Evolutionary conservation across 2,113 vertebrate species (phyloP).

Genomic region (Sylvia atricapilla): DNA sequence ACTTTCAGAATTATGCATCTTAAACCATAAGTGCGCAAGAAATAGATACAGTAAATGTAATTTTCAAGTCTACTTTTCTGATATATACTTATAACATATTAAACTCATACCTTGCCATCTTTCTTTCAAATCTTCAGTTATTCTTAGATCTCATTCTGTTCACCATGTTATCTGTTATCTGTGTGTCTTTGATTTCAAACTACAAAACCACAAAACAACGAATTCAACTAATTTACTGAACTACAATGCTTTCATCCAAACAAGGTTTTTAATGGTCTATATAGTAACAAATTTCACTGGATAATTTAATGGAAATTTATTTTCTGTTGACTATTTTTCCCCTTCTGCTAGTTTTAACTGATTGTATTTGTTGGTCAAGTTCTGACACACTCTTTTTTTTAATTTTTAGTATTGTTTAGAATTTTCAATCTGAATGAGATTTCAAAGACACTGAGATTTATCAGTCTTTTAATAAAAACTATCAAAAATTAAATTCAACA

Average conservation of each 20-base stretch:
- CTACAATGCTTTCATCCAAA: neutral
- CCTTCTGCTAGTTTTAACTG: neutral
- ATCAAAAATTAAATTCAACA: neutral
- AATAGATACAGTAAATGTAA: neutral
- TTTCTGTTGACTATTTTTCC: neutral
- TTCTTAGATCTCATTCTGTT: neutral
- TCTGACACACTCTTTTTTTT: neutral
- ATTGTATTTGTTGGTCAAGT: neutral
- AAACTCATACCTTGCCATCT: neutral
- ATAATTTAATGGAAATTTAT: neutral
- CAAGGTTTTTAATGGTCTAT: neutral
- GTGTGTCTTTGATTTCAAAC: neutral
- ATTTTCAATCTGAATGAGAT: neutral
- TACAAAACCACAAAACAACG: neutral
- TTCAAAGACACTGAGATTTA: neutral
- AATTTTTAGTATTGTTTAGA: neutral
- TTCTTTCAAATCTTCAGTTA: neutral
- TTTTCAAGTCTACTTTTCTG: neutral
- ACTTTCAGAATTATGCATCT: neutral
- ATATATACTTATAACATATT: neutral
- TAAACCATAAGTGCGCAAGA: neutral
- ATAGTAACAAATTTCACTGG: neutral
- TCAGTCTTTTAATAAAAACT: neutral
- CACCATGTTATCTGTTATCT: neutral
- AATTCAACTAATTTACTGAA: neutral